Evolutionary conservation across 2,888 invertebrate species (phyloP), one percentile per base, ranked within the genome.

Genomic region (Galeruca laticollis): DNA sequence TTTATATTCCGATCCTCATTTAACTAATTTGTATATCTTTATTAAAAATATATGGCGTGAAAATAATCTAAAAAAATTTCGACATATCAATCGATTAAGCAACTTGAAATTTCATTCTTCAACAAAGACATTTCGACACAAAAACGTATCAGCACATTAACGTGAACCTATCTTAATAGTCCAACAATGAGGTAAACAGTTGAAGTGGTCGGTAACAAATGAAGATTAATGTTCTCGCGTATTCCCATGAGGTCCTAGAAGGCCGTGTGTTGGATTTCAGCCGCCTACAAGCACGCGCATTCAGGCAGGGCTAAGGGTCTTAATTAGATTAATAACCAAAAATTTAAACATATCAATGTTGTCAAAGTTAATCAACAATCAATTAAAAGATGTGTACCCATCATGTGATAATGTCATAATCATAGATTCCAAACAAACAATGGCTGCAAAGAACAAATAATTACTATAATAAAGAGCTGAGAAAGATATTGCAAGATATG

Each of bases 201-300:
- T 83, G 81, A 84, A 84, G 84, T 84, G 84, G 84, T 77, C 79
- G 84, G 82, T 82, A 84, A 84, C 84, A 84, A 84, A 84, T 84
- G 83, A 84, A 84, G 84, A 84, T 84, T 84, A 84, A 84, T 84
- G 84, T 80, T 77, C 70, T 76, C 75, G 78, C 78, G 78, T 74
- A 79, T 82, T 83, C 82, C 82, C 82, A 82, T 78, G 80, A 81
- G 81, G 78, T 76, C 77, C 68, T 69, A 75, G 61, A 64, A 76
- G 72, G 70, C 68, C 64, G 64, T 56, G 56, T 56, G 26, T 62
- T 71, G 73, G 66, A 60, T 62, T 68, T 61, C 72, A 68, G 71
- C 74, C 77, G 72, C 74, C 78, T 75, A 74, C 77, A 21, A 57
- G 21, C 10, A 10, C 56, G 56, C 35, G 15, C 35, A n/a, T 18